Evolutionary conservation across 2,888 invertebrate genomes (phyloP).

Genomic region (Noctua pronuba): DNA sequence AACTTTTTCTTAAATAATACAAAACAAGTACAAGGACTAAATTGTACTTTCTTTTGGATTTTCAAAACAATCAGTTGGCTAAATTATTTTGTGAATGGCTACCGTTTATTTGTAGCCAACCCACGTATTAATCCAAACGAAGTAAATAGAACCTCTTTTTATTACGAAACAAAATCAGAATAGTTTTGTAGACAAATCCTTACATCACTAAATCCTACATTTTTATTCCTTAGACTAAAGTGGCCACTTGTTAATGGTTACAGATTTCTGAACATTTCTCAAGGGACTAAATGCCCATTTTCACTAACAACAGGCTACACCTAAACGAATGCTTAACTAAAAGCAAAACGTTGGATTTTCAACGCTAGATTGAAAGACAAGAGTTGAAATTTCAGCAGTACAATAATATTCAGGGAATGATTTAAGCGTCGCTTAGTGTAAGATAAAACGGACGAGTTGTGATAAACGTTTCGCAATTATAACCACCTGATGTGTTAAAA

Average conservation of each 20-base stretch:
- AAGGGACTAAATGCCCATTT: background rate
- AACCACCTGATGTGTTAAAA: conserved; percentile 40
- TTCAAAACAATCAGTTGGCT: background rate
- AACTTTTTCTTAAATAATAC: background rate
- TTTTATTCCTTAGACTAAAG: conserved; percentile 3
- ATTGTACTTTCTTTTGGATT: background rate
- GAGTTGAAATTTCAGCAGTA: background rate
- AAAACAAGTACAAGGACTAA: background rate
- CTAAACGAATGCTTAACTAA: background rate
- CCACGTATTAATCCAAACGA: background rate
- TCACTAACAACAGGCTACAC: background rate
- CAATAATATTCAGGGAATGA: background rate
- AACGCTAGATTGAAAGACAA: background rate
- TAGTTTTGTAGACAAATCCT: background rate
- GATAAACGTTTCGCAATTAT: conserved; percentile 36
- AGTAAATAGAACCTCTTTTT: background rate
- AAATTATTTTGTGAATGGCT: background rate
- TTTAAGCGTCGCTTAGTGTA: background rate
- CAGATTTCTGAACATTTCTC: conserved; percentile 31
- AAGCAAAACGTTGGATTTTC: background rate
- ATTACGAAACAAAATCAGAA: background rate
- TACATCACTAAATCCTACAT: background rate
- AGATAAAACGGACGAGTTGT: conserved; percentile 8
- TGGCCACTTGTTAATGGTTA: conserved; percentile 11
- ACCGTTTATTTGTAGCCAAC: background rate